Evolutionary conservation across 2,888 invertebrate species (phyloP), one percentile per base, ranked within the genome.

Genomic region (Conistra vaccinii): DNA sequence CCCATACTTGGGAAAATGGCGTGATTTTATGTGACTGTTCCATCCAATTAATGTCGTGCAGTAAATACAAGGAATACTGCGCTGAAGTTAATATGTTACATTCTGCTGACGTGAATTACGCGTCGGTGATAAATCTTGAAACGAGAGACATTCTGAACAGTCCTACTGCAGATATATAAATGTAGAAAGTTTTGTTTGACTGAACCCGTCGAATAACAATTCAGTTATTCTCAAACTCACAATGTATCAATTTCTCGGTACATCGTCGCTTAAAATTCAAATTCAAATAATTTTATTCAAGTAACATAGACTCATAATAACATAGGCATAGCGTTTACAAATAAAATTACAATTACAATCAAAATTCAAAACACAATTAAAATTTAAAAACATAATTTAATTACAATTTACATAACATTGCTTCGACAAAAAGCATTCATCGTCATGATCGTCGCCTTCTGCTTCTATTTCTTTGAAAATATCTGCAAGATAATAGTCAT

Each of bases 51-150:
- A 61, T 39, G 29, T 39, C 35, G 45, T 63, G 74, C 73, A 39
- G 20, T 23, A 39, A 9, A 39, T 29, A 14, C 17, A 39, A 10
- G 14, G 14, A 55, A 2, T 12, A 3, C 23, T n/a, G 45, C 29
- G 7, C 26, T 61, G 2, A 51, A 76, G 42, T 45, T 17, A 60
- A 53, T n/a, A 26, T 58, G 72, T 62, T n/a, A 26, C 53, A 9
- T 0, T 51, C 26, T 26, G 29, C 14, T 72, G 35, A 62, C 51
- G 62, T 9, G 62, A 45, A 29, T 20, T n/a, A 45, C 73, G n/a
- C 7, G 57, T 29, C n/a, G 14, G 26, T n/a, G 6, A 48, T 63
- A 73, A 39, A 73, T 74, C 45, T 48, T 48, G n/a, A 29, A 20
- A 55, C 53, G 73, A 62, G 53, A 57, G n/a, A 42, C 10, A 32